Evolutionary conservation across 2,888 invertebrate genomes (phyloP).

Genomic region (Phoronis australis): DNA sequence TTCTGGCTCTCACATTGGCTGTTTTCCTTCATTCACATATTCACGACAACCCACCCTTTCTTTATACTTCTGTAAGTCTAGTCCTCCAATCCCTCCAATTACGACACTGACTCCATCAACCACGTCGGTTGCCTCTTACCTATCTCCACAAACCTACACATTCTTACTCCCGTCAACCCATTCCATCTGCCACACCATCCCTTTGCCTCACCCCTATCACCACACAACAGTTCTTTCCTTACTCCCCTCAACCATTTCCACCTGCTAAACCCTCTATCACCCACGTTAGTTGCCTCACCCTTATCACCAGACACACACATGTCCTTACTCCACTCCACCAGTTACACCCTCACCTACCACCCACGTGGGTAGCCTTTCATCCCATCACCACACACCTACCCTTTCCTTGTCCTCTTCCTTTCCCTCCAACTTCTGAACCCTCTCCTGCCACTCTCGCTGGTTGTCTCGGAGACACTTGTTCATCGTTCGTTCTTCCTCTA

Average conservation of each 20-base stretch:
- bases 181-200: no score
- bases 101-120: no score
- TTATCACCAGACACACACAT: constrained; percentile 48
- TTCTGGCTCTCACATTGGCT: no score
- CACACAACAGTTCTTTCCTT: not conserved
- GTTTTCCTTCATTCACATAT: no score
- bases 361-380: not conserved
- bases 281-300: not conserved
- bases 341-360: not conserved
- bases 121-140: no score
- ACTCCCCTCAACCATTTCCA: not conserved
- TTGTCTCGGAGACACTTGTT: constrained; percentile 72
- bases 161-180: no score
- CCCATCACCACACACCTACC: constrained; percentile 48
- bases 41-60: no score
- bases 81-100: no score
- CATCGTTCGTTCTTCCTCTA: constrained; percentile 80
- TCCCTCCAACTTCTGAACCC: constrained; percentile 30
- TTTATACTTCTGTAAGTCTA: no score
- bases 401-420: constrained; percentile 29
- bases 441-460: constrained; percentile 63
- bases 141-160: no score
- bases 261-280: not conserved
- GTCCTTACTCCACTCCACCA: constrained; percentile 8
- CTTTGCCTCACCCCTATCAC: no score